These are phyloP conservation scores for Drosophila acutilabella DNA, from an alignment of 2,888 invertebrate genomes.

Conservation along the genomic window DNA sequence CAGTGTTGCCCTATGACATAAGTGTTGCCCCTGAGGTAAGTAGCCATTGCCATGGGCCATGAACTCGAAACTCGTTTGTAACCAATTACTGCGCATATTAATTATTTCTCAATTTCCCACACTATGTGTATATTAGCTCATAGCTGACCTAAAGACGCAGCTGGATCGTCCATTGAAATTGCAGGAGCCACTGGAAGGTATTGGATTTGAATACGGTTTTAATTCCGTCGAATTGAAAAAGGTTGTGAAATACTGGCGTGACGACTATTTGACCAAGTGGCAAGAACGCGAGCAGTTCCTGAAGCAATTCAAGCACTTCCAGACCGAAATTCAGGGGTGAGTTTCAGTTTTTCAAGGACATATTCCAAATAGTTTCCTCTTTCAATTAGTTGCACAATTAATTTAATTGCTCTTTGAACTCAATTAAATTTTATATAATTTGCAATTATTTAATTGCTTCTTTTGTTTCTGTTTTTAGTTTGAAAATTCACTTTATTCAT, in stretches of 20 bases:
- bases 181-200: conserved; percentile 88
- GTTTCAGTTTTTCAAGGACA: conserved; percentile 19
- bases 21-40: conserved; percentile 75
- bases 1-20: conserved; percentile 78
- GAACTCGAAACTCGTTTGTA: conserved; percentile 35
- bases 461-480: conserved; percentile 50
- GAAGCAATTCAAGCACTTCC: conserved; percentile 91
- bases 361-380: background rate
- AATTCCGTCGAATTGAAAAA: conserved; percentile 89
- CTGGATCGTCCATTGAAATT: conserved; percentile 86
- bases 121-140: conserved; percentile 83
- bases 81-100: conserved; percentile 17
- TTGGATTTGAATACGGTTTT: conserved; percentile 93
- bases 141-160: conserved; percentile 87
- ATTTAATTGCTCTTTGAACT: background rate
- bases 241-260: conserved; percentile 92
- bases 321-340: conserved; percentile 90
- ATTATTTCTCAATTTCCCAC: background rate
- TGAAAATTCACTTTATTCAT: conserved; percentile 91
- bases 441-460: no score
- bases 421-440: background rate
- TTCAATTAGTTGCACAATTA: background rate
- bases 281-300: conserved; percentile 88
- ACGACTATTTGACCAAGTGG: conserved; percentile 90
- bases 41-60: background rate